These are phyloP conservation scores for Flexamia atlantica DNA, from an alignment of 2,888 invertebrate genomes.

Conservation along the genomic window DNA sequence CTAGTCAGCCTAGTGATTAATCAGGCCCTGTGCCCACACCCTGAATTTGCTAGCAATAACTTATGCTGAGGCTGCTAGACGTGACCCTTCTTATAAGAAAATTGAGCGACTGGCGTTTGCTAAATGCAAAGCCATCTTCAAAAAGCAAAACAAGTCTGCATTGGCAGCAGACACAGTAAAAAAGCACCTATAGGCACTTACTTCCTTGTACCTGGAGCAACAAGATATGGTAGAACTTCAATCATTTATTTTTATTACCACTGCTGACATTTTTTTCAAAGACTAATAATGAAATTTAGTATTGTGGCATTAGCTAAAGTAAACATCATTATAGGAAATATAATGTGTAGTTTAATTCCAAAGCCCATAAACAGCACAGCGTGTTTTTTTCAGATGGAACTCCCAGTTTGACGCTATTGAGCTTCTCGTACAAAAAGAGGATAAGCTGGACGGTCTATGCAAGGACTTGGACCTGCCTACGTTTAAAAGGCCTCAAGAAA, in stretches of 20 bases:
- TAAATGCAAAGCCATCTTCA: slow-evolving; percentile 50
- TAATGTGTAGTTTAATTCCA: not conserved
- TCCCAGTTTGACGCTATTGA: slow-evolving; percentile 45
- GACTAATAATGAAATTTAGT: slow-evolving; percentile 12
- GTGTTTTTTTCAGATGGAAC: slow-evolving; percentile 33
- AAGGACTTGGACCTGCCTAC: slow-evolving; percentile 15
- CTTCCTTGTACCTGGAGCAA: slow-evolving; percentile 42
- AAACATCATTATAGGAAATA: not conserved
- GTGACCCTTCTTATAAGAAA: slow-evolving; percentile 25
- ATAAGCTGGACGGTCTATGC: slow-evolving; percentile 9
- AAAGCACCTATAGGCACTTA: slow-evolving; percentile 45
- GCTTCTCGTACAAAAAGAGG: slow-evolving; percentile 10
- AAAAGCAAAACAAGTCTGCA: slow-evolving; percentile 41
- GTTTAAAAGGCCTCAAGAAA: slow-evolving; percentile 4
- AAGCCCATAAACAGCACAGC: slow-evolving; percentile 12
- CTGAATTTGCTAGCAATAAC: slow-evolving; percentile 45
- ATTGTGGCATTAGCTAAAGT: not conserved
- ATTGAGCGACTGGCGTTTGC: slow-evolving; percentile 34
- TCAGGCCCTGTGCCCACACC: no score
- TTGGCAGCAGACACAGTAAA: slow-evolving; percentile 44
- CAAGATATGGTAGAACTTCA: not conserved
- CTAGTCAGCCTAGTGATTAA: no score
- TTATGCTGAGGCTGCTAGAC: slow-evolving; percentile 32
- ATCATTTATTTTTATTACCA: slow-evolving; percentile 27
- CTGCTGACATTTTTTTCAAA: not conserved